phyloP scores from a whole-genome alignment of 2,113 vertebrate genomes.

The Osmerus eperlanus region DNA sequence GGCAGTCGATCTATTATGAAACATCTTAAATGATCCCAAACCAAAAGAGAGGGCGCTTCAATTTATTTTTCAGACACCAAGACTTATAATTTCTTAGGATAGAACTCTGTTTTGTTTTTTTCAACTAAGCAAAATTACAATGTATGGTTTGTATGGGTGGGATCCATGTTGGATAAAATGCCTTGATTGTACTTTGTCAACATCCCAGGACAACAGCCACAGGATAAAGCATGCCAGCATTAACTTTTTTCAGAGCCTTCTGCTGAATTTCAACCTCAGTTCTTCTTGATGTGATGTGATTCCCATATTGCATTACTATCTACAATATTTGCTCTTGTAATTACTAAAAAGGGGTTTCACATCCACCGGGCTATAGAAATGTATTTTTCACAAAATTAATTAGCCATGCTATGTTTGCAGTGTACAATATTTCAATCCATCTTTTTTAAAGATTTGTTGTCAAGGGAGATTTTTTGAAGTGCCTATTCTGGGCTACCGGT shows the following conservation, averaged over 20 bases:
- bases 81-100: conserved; percentile 22
- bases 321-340: too few relatives aligned
- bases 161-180: conserved; percentile 2
- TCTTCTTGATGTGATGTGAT: neutral
- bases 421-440: conserved; percentile 35
- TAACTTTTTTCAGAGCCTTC: neutral
- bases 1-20: conserved; percentile 48
- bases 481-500: conserved; percentile 52
- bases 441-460: conserved; percentile 42
- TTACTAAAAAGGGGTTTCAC: too few relatives aligned
- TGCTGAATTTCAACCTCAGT: neutral
- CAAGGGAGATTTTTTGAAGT: conserved; percentile 51
- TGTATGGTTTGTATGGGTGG: conserved; percentile 7
- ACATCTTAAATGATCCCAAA: conserved; percentile 42
- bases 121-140: conserved; percentile 15
- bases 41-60: conserved; percentile 29
- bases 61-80: conserved; percentile 45
- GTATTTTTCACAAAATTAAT: too few relatives aligned
- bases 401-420: too few relatives aligned
- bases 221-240: neutral
- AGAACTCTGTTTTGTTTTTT: conserved; percentile 20
- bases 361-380: too few relatives aligned
- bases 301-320: too few relatives aligned
- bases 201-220: conserved; percentile 11
- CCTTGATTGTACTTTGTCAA: neutral